Conservation (phyloP, 2,797 vertebrate species). For the Darevskia nairensis region DNA sequence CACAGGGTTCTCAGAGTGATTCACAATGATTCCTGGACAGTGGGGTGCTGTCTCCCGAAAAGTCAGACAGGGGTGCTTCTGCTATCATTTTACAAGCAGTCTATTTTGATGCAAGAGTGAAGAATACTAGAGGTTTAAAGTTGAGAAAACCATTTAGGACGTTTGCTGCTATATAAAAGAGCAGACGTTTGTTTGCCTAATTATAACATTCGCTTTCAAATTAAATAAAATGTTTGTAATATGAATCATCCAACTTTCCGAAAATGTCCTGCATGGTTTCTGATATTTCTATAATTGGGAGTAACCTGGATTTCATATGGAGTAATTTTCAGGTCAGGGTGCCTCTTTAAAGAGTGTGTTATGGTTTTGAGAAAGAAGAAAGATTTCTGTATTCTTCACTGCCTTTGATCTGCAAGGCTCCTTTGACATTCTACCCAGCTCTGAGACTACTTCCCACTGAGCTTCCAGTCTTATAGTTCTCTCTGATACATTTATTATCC, state of each 20-base stretch:
- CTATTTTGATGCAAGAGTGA: not conserved
- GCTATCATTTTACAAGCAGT: not conserved
- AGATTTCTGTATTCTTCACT: not conserved
- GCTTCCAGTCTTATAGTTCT: not conserved
- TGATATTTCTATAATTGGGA: not conserved
- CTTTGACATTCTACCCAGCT: conserved; percentile 27
- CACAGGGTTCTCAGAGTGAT: not conserved
- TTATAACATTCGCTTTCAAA: not conserved
- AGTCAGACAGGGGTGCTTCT: not conserved
- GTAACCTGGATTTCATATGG: conserved; percentile 23
- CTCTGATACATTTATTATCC: conserved; percentile 16
- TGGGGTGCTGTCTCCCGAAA: not conserved
- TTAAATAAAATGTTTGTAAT: not conserved
- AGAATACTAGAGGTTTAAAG: not conserved
- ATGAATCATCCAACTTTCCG: not conserved
- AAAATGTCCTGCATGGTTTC: conserved; percentile 26
- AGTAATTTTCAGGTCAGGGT: conserved; percentile 14
- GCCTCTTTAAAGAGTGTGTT: not conserved
- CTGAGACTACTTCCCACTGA: conserved; percentile 28
- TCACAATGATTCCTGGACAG: not conserved
- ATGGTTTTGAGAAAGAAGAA: conserved; percentile 20
- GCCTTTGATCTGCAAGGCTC: conserved; percentile 27
- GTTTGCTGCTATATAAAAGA: not conserved
- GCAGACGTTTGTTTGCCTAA: not conserved
- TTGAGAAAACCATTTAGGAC: not conserved